Evolutionary conservation across 2,888 invertebrate species (phyloP).

Genomic region (Hyposoter didymator): DNA sequence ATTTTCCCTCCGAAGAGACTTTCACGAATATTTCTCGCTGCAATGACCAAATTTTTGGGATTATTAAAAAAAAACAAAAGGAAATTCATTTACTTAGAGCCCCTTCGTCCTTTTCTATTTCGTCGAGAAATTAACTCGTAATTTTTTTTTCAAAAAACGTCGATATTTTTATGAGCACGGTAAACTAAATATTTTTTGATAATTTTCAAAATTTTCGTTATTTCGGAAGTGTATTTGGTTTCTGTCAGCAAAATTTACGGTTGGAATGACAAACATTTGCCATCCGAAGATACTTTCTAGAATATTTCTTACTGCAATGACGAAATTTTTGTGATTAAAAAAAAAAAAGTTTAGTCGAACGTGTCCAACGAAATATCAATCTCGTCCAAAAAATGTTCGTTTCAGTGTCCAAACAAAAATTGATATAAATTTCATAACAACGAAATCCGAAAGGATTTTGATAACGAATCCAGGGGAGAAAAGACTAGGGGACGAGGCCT

Average conservation of each 20-base stretch:
- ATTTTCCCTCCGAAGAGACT: no score
- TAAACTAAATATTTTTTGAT: no score
- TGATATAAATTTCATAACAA: not conserved
- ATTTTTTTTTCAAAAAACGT: not conserved
- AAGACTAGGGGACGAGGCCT: constrained; percentile 23
- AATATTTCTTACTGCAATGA: not conserved
- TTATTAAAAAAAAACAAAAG: no score
- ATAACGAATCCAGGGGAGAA: not conserved
- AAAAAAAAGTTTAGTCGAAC: not conserved
- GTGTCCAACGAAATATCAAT: not conserved
- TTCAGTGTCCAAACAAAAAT: not conserved
- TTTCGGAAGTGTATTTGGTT: not conserved
- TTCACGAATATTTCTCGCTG: no score
- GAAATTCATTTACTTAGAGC: no score
- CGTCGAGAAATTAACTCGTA: no score
- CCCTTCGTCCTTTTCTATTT: no score
- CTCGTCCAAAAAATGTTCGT: not conserved
- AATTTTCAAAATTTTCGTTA: constrained; percentile 3
- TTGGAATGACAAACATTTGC: no score
- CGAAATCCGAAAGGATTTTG: not conserved
- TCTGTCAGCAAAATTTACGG: no score
- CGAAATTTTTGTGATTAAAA: not conserved
- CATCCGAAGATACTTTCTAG: no score
- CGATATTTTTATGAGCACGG: not conserved
- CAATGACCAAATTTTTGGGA: no score